Conservation (phyloP, 2,113 vertebrate species). For the Setophaga petechia region DNA sequence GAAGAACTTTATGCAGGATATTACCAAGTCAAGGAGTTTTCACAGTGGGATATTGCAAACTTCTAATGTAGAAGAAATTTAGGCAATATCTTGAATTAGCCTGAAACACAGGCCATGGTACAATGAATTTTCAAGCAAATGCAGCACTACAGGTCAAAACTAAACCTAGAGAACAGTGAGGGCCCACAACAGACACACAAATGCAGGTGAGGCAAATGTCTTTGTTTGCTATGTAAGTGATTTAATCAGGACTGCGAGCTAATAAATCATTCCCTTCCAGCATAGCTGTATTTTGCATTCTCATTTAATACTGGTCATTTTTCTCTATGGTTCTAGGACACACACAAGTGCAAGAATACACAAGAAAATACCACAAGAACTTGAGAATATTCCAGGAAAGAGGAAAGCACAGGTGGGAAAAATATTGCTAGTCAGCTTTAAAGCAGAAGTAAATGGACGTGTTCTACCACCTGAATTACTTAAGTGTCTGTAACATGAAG, state of each 20-base stretch:
- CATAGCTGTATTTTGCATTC: background rate
- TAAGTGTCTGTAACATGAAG: background rate
- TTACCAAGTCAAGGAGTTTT: background rate
- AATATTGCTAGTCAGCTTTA: background rate
- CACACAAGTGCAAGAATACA: accelerated
- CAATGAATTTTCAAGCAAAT: background rate
- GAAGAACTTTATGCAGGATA: background rate
- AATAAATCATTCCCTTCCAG: background rate
- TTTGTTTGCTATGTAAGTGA: background rate
- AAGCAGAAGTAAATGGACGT: background rate
- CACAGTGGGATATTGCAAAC: background rate
- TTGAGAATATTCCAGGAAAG: background rate
- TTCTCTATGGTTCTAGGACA: background rate
- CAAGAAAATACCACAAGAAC: background rate
- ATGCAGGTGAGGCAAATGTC: background rate
- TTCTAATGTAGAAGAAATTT: background rate
- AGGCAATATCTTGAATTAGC: background rate
- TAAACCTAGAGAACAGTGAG: background rate
- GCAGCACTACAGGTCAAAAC: background rate
- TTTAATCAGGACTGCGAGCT: background rate
- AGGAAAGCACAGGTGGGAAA: background rate
- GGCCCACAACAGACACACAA: background rate
- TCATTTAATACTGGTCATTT: background rate
- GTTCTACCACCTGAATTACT: background rate
- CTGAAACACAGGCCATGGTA: accelerated